Evolutionary conservation across 2,888 invertebrate species (phyloP), one percentile per base, ranked within the genome.

Genomic region (Timema cristinae): DNA sequence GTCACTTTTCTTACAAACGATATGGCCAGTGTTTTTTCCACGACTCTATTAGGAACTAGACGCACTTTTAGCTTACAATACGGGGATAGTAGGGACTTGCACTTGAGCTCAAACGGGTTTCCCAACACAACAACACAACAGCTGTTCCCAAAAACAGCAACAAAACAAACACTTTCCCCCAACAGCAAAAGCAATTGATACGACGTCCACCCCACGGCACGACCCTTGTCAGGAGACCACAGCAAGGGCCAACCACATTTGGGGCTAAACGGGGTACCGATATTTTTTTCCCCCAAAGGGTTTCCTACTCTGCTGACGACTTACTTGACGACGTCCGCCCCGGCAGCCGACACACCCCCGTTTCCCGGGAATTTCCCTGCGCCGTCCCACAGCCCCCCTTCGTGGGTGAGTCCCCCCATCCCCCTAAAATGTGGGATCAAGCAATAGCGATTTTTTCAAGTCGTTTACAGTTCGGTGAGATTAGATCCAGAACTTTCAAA

Each of bases 191-290:
- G 66, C 92, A 92, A 77, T 91, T 89, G 80, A 89, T 91, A 54
- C 82, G 32, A 91, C 91, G 49, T 92, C 92, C 10, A 91, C 93
- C 93, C 93, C 0, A 85, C 93, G 48, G 87, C 91, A 73, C 92
- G 79, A 93, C 93, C 0, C 84, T 91, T 77, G 88, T 93, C 13
- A 91, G 1, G 87, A 91, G 76, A 93, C 93, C 0, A 89, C 75
- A 93, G 94, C 77, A 91, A 93, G 83, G 85, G 69, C 83, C 74
- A 94, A 94, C 95, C 76, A 94, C 94, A 11, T 95, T 95, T 80
- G 94, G 95, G n/a, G 94, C 95, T 51, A 93, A 93, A 94, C 94
- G 0, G 90, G 94, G 0, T 92, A 91, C 80, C 95, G 8, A 95
- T 94, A 1, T 85, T 95, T 73, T 94, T 89, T 81, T 91, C 92